Base-by-base conservation (phyloP, 2,113 vertebrate genomes). In the Passerina amoena region DNA sequence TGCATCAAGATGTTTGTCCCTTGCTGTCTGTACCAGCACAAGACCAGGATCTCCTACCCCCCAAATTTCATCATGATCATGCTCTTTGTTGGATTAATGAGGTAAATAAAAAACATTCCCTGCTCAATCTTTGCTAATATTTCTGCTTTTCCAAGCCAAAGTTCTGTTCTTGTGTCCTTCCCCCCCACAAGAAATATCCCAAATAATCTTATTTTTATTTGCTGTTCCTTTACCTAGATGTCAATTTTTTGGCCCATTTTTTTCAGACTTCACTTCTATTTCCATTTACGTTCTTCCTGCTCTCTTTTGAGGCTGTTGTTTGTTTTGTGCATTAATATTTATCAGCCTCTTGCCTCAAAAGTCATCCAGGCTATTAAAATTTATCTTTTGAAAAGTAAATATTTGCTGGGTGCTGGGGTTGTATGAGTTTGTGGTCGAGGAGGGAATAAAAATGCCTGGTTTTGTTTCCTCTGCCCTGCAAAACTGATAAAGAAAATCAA, bases 71-170 rank as follows among this genome's bases (percentile, higher is more conserved):
- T 99, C 97, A 99, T 99, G 98, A 99, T 99, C 77, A 99, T 99
- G 99, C 95, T 99, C 15, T 99, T 99, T 37, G 99, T 99, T 37
- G 99, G 99, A 22, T 96, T 99, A 28, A 99, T 99, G 98, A 99
- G 99, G 99, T 99, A 86, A 96, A 53, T 53, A 11, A 53, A 18
- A 19, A 48, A 4, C 19, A 20, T 33, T 88, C 38, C 48, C 69
- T 81, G 12, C 35, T 6, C 8, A 23, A 0, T 3, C 14, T 31
- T 12, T 28, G 44, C 45, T 51, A 3, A 25, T n/a, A 10, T 61
- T 60, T 21, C 11, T 40, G 30, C 1, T 54, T 81, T 81, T 60
- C 14, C 54, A 25, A 50, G 20, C 3, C 2, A 45, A 70, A 82
- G 24, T 10, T 48, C 19, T 27, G 2, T 63, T 84, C 79, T 76